Evolutionary conservation across 2,797 vertebrate genomes (phyloP).

Genomic region (Scyliorhinus canicula): DNA sequence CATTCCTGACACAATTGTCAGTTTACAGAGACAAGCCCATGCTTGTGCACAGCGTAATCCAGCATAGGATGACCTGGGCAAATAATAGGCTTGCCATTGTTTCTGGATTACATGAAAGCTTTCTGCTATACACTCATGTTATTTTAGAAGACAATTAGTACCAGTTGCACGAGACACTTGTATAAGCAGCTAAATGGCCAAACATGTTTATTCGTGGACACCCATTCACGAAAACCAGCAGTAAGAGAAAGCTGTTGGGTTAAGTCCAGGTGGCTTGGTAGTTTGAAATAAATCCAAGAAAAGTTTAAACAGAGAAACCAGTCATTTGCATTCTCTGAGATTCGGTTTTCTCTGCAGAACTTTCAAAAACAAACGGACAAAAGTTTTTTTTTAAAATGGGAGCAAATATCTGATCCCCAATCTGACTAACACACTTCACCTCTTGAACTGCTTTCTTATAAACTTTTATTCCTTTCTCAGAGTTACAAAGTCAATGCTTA

Average conservation of each 20-base stretch:
- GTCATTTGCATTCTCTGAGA: background rate
- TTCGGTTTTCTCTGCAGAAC: background rate
- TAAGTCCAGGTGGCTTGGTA: background rate
- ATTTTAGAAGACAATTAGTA: constrained; percentile 1
- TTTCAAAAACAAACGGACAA: background rate
- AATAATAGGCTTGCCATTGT: background rate
- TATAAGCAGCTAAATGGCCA: background rate
- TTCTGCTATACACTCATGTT: background rate
- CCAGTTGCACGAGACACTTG: background rate
- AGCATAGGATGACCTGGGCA: background rate
- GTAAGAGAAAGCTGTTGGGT: background rate
- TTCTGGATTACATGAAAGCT: background rate
- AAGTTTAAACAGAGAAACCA: background rate
- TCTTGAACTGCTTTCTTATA: background rate
- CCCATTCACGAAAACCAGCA: background rate
- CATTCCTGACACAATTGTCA: background rate
- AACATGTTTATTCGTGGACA: background rate
- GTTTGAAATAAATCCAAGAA: background rate
- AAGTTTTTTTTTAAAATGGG: background rate
- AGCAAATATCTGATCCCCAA: background rate
- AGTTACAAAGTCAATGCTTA: no score
- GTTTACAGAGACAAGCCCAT: no score
- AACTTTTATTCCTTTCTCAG: no score
- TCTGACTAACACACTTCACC: background rate
- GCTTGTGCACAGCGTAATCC: background rate